Evolutionary conservation across 2,113 vertebrate species (phyloP), one percentile per base, ranked within the genome.

Genomic region (Taxidea taxus): DNA sequence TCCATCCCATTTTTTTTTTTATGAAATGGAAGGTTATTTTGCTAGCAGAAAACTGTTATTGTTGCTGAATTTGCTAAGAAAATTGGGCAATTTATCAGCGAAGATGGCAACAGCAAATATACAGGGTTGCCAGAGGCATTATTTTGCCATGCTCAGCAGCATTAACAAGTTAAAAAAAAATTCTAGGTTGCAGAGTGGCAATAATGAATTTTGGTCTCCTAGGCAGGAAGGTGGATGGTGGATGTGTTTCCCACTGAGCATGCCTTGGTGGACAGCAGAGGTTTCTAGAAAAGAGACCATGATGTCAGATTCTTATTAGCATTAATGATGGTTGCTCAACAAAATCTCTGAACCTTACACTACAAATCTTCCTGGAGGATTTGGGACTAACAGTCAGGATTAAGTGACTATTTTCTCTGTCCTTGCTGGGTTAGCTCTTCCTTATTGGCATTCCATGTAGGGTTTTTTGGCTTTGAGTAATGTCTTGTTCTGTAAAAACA

Each of bases 21-120:
- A 80, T 74, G 72, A 98, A 98, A 98, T 98, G 95, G 96, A 85
- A 97, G 96, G 97, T 94, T 97, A 94, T 97, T 97, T 98, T 91
- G 86, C 92, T 96, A 95, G 92, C 92, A 98, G 97, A 98, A 97
- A 91, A 97, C 97, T 96, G 97, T 97, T 98, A 97, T 98, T 98
- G 97, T 97, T 97, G 96, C 91, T 95, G 91, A 96, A 97, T 98
- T 98, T 98, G 97, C 97, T 98, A 97, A 97, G 97, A 95, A 98
- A 98, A 98, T 98, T 98, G 98, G 91, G 78, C 96, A 95, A 93
- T 98, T 98, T 97, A 95, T 98, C 97, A 98, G 92, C 70, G 82
- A 80, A 90, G 94, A 97, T 87, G 96, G 96, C 90, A 96, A 91
- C 31, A 70, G 92, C 78, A 96, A 96, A 86, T 95, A 85, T 14